phyloP scores from a whole-genome alignment of 2,797 vertebrate species.

The Rhynchotus rufescens region DNA sequence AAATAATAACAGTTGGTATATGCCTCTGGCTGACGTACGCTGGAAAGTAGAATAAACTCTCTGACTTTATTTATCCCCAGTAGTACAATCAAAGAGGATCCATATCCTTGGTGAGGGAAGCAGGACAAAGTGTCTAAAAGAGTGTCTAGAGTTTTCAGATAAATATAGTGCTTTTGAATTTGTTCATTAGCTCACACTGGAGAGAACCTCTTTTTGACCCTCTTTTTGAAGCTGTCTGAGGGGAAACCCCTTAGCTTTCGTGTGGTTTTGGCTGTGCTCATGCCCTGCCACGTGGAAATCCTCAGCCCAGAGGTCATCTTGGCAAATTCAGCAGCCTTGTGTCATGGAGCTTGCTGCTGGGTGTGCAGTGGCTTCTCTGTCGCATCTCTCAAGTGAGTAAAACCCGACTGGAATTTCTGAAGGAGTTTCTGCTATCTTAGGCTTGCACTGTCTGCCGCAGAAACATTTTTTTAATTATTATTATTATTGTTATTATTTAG shows the following conservation, averaged over 20 bases:
- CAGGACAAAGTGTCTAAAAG: background rate
- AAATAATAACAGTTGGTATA: background rate
- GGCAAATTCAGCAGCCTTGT: background rate
- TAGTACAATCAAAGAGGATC: background rate
- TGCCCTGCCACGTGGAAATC: background rate
- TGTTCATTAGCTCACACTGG: background rate
- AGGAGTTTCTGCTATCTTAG: background rate
- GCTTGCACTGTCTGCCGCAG: background rate
- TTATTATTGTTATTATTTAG: too few species aligned
- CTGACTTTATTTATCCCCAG: background rate
- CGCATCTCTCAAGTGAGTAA: background rate
- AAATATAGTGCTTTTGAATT: background rate
- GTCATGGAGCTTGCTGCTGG: background rate
- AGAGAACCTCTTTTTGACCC: background rate
- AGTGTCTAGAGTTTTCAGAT: background rate
- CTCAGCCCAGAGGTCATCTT: background rate
- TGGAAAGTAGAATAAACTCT: background rate
- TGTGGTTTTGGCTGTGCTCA: background rate
- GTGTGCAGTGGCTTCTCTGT: fast-evolving
- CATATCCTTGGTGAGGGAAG: background rate
- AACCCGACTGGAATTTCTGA: background rate
- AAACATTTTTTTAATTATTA: background rate
- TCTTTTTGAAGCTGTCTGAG: background rate
- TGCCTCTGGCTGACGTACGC: background rate
- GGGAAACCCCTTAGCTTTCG: background rate